phyloP scores from a whole-genome alignment of 2,888 invertebrate species.

The Dyspetes luteomarginatus region DNA sequence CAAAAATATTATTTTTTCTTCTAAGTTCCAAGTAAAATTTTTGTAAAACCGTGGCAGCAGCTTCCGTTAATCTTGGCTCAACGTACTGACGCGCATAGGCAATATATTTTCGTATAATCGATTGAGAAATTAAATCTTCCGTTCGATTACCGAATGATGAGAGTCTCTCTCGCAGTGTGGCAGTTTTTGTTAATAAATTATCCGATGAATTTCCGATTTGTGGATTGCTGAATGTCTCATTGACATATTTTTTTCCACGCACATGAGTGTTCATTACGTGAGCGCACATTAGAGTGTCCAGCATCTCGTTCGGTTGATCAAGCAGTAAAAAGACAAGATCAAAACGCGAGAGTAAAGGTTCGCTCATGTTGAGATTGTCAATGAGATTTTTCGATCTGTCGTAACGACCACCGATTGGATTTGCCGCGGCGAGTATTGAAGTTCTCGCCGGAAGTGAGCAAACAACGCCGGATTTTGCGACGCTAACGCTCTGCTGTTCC shows the following conservation, averaged over 20 bases:
- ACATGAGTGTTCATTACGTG: slow-evolving; percentile 93
- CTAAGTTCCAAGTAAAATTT: slow-evolving; percentile 93
- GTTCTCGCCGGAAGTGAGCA: slow-evolving; percentile 92
- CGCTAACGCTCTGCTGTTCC: slow-evolving; percentile 96
- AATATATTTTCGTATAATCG: slow-evolving; percentile 94
- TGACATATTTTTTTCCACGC: slow-evolving; percentile 78
- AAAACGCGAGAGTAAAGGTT: slow-evolving; percentile 94
- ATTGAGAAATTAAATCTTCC: slow-evolving; percentile 90
- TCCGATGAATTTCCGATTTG: slow-evolving; percentile 24
- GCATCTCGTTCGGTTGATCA: slow-evolving; percentile 93
- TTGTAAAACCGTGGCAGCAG: slow-evolving; percentile 89
- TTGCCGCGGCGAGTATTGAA: slow-evolving; percentile 96
- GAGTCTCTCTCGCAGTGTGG: slow-evolving; percentile 71
- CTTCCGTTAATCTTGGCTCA: slow-evolving; percentile 89
- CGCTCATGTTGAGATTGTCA: slow-evolving; percentile 94
- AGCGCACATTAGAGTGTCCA: slow-evolving; percentile 90
- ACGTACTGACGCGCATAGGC: slow-evolving; percentile 95
- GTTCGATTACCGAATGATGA: slow-evolving; percentile 85
- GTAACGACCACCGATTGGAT: slow-evolving; percentile 95
- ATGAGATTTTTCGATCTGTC: slow-evolving; percentile 93
- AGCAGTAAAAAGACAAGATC: slow-evolving; percentile 96
- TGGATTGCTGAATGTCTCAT: slow-evolving; percentile 13
- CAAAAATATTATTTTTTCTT: slow-evolving; percentile 86
- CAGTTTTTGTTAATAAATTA: slow-evolving; percentile 8
- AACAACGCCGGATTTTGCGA: slow-evolving; percentile 95